Conservation (phyloP, 2,888 invertebrate species). For the Eupithecia pulchellata region DNA sequence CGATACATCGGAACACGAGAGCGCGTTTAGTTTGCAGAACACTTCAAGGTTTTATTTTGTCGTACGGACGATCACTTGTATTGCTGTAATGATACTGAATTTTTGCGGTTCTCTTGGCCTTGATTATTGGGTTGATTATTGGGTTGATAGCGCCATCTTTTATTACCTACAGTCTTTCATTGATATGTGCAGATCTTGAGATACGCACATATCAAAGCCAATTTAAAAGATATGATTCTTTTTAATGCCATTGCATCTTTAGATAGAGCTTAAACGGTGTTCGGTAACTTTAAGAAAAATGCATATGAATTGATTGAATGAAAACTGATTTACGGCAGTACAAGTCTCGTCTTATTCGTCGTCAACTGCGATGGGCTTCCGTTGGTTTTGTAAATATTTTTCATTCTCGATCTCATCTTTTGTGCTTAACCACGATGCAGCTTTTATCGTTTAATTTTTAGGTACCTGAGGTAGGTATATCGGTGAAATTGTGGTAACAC, state of each 20-base stretch:
- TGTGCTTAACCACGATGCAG: conserved; percentile 55
- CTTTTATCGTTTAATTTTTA: conserved; percentile 52
- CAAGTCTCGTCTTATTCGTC: conserved; percentile 59
- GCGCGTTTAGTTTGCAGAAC: conserved; percentile 81
- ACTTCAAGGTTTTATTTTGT: conserved; percentile 70
- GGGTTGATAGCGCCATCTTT: neutral
- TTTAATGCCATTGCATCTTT: too few species aligned
- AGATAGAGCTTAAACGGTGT: too few species aligned
- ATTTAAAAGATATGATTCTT: too few species aligned
- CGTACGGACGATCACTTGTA: conserved; percentile 40
- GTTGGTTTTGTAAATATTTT: conserved; percentile 56
- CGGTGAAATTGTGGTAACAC: conserved; percentile 21
- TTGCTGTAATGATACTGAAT: conserved; percentile 22
- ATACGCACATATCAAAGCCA: too few species aligned
- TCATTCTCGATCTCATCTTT: conserved; percentile 45
- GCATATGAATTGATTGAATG: too few species aligned
- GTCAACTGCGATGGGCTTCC: conserved; percentile 73
- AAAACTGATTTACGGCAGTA: conserved; percentile 46
- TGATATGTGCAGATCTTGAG: too few species aligned
- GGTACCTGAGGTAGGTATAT: neutral
- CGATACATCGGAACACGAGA: conserved; percentile 81
- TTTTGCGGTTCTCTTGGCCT: neutral
- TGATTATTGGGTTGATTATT: too few species aligned
- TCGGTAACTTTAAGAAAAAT: neutral
- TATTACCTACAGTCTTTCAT: neutral